Conservation (phyloP, 2,888 invertebrate species). For the Macaria notata region DNA sequence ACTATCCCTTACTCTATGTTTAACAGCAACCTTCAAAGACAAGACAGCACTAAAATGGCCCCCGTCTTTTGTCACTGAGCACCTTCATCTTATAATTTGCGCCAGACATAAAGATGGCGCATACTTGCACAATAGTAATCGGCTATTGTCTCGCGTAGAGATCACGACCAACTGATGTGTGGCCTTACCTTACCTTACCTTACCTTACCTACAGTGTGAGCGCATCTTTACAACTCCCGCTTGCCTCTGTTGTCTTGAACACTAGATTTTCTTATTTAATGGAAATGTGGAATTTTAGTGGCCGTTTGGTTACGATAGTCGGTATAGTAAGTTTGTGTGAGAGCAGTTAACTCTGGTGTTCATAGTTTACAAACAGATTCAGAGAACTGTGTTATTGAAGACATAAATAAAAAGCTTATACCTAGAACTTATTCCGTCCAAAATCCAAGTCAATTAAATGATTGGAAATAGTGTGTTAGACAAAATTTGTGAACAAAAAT, state of each 20-base stretch:
- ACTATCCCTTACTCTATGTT: too few relatives aligned
- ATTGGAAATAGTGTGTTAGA: too few relatives aligned
- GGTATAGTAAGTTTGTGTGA: too few relatives aligned
- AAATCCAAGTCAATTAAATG: too few relatives aligned
- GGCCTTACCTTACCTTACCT: slow-evolving; percentile 33
- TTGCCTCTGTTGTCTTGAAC: slow-evolving; percentile 11
- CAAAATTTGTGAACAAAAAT: too few relatives aligned
- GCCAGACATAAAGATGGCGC: slow-evolving; percentile 43
- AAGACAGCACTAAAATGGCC: neutral
- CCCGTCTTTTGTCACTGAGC: neutral
- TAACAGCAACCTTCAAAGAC: too few relatives aligned
- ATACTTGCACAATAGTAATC: slow-evolving; percentile 66
- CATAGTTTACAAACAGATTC: too few relatives aligned
- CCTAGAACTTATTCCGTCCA: too few relatives aligned
- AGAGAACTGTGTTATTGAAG: too few relatives aligned
- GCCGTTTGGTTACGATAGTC: too few relatives aligned
- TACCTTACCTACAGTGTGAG: slow-evolving; percentile 2
- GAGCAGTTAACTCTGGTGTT: too few relatives aligned
- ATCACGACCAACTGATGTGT: slow-evolving; percentile 71
- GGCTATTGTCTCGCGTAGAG: slow-evolving; percentile 63
- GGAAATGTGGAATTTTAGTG: neutral
- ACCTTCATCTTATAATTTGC: slow-evolving; percentile 33
- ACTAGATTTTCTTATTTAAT: slow-evolving; percentile 1
- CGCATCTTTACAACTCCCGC: slow-evolving; percentile 22
- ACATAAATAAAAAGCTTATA: too few relatives aligned